These are phyloP conservation scores for Carollia perspicillata DNA, from an alignment of 2,113 vertebrate species.

Conservation along the genomic window DNA sequence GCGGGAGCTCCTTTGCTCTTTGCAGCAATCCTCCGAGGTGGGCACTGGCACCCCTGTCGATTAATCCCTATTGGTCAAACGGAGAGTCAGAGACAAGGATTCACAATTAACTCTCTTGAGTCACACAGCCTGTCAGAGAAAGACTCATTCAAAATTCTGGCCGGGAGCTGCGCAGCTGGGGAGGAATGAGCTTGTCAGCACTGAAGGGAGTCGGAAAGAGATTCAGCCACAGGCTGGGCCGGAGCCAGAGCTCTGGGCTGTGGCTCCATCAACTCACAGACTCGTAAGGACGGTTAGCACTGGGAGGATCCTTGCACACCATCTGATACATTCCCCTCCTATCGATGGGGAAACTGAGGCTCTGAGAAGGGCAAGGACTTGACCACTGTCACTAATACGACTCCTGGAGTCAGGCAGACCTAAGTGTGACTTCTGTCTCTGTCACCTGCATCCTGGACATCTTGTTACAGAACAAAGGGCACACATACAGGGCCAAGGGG, in stretches of 20 bases:
- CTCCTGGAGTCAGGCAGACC: not conserved
- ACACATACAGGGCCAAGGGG: too few species aligned
- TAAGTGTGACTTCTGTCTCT: not conserved
- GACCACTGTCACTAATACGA: not conserved
- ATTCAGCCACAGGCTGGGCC: not conserved
- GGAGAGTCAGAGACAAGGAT: not conserved
- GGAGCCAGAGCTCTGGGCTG: accelerated
- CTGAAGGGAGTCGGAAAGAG: not conserved
- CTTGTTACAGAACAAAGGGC: too few species aligned
- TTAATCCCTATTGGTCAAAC: not conserved
- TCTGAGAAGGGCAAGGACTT: not conserved
- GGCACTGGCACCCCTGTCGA: not conserved
- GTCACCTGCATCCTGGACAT: not conserved
- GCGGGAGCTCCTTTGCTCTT: not conserved
- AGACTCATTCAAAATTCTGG: not conserved
- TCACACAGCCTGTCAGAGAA: not conserved
- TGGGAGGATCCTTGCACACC: not conserved
- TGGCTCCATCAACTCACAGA: not conserved
- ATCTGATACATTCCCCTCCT: not conserved
- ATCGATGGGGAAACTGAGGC: not conserved
- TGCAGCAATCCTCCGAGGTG: accelerated
- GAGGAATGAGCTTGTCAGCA: not conserved
- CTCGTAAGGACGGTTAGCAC: accelerated
- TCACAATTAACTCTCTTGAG: not conserved
- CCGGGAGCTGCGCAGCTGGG: accelerated